phyloP scores from a whole-genome alignment of 2,113 vertebrate species.

The Bombycilla garrulus region DNA sequence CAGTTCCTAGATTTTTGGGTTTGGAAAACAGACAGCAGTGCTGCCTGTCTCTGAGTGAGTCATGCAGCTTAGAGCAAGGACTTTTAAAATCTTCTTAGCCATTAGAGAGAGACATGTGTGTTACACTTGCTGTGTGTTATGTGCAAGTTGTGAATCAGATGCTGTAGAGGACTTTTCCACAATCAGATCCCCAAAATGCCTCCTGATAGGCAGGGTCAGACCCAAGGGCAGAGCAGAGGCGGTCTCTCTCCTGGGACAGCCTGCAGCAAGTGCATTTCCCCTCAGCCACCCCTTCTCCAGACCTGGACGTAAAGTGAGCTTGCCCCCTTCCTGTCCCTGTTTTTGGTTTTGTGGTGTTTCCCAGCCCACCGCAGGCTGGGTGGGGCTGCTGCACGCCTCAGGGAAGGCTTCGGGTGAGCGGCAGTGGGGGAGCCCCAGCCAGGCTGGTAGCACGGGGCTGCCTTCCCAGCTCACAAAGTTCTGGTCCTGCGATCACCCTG shows the following conservation, averaged over 20 bases:
- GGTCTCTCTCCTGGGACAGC: not conserved
- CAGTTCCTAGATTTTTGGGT: not conserved
- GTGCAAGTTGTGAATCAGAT: not conserved
- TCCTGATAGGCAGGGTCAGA: not conserved
- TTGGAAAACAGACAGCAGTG: not conserved
- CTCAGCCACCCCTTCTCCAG: not conserved
- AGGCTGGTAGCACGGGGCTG: rapidly evolving
- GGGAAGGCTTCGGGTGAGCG: rapidly evolving
- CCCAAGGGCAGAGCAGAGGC: not conserved
- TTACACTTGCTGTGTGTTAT: rapidly evolving
- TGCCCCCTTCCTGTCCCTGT: not conserved
- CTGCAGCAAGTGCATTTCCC: not conserved
- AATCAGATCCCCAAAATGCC: rapidly evolving
- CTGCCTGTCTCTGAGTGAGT: not conserved
- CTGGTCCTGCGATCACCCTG: rapidly evolving
- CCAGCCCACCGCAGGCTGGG: not conserved
- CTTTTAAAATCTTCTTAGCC: not conserved
- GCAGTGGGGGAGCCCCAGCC: rapidly evolving
- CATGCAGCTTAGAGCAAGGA: not conserved
- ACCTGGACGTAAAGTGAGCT: not conserved
- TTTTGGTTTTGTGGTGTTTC: not conserved
- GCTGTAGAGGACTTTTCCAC: not conserved
- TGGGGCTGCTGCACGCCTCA: rapidly evolving
- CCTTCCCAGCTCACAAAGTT: rapidly evolving
- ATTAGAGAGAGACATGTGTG: not conserved